These are phyloP conservation scores for Drosophila formosana DNA, from an alignment of 2,888 invertebrate genomes.

Conservation along the genomic window DNA sequence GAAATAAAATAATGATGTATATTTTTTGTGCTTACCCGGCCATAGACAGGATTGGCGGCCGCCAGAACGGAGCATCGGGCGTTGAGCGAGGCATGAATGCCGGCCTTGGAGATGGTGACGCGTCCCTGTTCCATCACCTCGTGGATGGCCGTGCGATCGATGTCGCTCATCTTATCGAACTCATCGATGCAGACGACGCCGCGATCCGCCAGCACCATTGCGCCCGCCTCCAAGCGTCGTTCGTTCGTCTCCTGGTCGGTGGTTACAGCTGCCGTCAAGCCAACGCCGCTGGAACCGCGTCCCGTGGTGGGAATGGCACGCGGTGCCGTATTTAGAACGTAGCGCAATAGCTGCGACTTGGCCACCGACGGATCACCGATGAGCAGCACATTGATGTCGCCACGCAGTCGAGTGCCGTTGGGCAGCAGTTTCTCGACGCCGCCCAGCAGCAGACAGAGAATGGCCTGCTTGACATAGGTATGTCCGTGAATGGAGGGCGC, in stretches of 20 bases:
- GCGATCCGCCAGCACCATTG: constrained; percentile 99
- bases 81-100: constrained; percentile 98
- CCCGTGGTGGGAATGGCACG: constrained; percentile 99
- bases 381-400: constrained; percentile 94
- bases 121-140: constrained; percentile 99
- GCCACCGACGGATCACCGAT: constrained; percentile 99
- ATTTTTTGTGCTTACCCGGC: constrained; percentile 87
- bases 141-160: constrained; percentile 99
- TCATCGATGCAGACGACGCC: constrained; percentile 98
- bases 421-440: constrained; percentile 97
- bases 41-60: constrained; percentile 99
- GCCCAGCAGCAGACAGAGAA: constrained; percentile 96
- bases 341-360: constrained; percentile 97
- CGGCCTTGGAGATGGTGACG: constrained; percentile 99
- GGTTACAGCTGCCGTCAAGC: constrained; percentile 99
- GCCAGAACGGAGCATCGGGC: constrained; percentile 99
- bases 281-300: constrained; percentile 98
- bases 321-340: constrained; percentile 97
- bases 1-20: no score
- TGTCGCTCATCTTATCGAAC: constrained; percentile 99
- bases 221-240: constrained; percentile 96
- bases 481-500: constrained; percentile 99
- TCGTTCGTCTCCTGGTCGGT: constrained; percentile 97
- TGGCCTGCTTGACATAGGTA: constrained; percentile 97
- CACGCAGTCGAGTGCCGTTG: constrained; percentile 96